phyloP scores from a whole-genome alignment of 1,140 invertebrate species.

The Aphelenchoides besseyi region DNA sequence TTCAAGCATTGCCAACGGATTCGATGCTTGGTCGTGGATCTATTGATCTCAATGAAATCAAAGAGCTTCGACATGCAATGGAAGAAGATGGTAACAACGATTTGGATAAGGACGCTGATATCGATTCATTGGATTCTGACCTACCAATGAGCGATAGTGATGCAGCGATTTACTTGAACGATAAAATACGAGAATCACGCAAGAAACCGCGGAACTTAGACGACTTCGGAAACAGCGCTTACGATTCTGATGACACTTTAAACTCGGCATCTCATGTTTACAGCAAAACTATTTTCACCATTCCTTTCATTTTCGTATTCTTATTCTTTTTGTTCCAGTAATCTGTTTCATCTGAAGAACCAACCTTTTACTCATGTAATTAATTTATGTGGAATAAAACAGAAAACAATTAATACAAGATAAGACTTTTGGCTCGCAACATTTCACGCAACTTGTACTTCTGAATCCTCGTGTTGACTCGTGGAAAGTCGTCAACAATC shows the following conservation, averaged over 20 bases:
- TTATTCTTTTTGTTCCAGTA: background rate
- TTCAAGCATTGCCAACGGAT: background rate
- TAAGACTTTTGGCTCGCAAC: constrained; percentile 30
- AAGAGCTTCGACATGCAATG: background rate
- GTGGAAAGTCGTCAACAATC: constrained; percentile 56
- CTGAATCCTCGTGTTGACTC: constrained; percentile 57
- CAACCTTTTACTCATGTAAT: background rate
- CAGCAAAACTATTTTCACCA: background rate
- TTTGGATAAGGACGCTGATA: background rate
- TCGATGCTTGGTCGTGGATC: background rate
- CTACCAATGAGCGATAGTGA: constrained; percentile 3
- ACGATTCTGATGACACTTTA: background rate
- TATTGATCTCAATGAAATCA: background rate
- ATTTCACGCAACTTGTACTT: constrained; percentile 54
- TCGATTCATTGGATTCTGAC: background rate
- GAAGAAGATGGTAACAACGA: background rate
- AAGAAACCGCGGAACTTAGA: background rate
- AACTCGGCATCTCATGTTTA: background rate
- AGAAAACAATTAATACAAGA: constrained; percentile 17
- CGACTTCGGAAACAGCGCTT: background rate
- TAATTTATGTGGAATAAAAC: constrained; percentile 5
- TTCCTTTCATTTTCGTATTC: background rate
- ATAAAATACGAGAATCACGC: background rate
- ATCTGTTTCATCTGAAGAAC: background rate
- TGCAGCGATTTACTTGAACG: background rate